Percentiles rank a stretch among this genome's conserved stretches.
Evolutionary conservation across 2,113 vertebrate species (phyloP).

Genomic region (Mormyrus iriodes): DNA sequence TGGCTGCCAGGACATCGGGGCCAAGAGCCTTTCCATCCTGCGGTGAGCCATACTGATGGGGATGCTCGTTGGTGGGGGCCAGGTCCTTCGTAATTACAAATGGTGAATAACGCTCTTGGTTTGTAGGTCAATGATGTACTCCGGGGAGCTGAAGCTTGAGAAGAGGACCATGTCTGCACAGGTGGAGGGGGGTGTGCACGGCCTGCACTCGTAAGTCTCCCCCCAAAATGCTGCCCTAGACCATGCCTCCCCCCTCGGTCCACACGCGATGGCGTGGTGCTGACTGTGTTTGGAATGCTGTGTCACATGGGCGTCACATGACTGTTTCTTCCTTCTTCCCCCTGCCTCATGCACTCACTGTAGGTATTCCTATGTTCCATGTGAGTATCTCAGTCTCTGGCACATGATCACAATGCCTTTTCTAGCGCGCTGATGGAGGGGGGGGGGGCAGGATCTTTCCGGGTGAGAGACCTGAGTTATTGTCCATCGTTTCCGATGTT

Average conservation of each 20-base stretch:
- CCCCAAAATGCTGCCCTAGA: neutral
- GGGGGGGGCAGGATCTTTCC: neutral
- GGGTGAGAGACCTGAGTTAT: neutral
- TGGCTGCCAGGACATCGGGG: conserved; percentile 90
- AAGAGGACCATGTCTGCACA: conserved; percentile 91
- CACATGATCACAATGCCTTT: conserved; percentile 5
- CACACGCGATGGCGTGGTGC: neutral
- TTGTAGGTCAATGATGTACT: conserved; percentile 89
- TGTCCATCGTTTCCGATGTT: neutral
- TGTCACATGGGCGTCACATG: neutral
- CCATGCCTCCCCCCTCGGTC: neutral
- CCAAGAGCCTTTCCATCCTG: conserved; percentile 81
- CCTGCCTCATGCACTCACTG: conserved; percentile 58
- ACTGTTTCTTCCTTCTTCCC: neutral
- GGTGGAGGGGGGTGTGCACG: conserved; percentile 84
- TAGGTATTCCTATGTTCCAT: conserved; percentile 94
- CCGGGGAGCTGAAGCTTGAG: conserved; percentile 88
- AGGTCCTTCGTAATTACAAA: too few relatives aligned
- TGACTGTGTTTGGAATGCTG: neutral
- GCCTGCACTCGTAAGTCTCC: conserved; percentile 85
- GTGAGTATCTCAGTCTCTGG: conserved; percentile 70
- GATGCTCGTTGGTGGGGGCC: neutral
- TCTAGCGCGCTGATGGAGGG: conserved; percentile 16
- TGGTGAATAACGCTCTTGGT: neutral
- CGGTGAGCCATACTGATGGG: conserved; percentile 55